phyloP scores from a whole-genome alignment of 2,888 invertebrate genomes.

The Philereme vetulata region DNA sequence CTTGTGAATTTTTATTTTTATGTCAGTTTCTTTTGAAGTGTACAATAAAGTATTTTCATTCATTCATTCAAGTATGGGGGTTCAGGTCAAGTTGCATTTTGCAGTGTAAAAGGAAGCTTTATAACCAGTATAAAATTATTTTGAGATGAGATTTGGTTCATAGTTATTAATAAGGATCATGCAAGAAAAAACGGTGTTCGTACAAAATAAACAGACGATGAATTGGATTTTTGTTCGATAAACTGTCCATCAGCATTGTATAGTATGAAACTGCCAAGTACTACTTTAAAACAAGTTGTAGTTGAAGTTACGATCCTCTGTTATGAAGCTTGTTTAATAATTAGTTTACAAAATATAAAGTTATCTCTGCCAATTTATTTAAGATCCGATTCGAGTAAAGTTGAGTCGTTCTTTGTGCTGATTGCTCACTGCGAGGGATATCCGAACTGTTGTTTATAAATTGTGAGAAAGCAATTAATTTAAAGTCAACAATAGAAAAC shows the following conservation, averaged over 20 bases:
- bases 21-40: no score
- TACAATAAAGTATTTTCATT: no score
- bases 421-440: conserved; percentile 53
- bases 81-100: no score
- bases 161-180: no score
- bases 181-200: no score
- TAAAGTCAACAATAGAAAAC: conserved; percentile 77
- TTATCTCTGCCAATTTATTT: conserved; percentile 37
- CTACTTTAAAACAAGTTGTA: conserved; percentile 12
- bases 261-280: conserved; percentile 12
- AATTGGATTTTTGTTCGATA: no score
- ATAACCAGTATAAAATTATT: no score
- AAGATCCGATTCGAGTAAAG: conserved; percentile 40
- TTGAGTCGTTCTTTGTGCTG: conserved; percentile 48
- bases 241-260: not conserved
- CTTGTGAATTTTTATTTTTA: no score
- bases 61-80: no score
- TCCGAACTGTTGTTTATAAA: conserved; percentile 62
- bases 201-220: no score
- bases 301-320: conserved; percentile 13
- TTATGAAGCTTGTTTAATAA: conserved; percentile 32
- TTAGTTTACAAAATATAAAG: conserved; percentile 36
- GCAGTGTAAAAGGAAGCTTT: no score
- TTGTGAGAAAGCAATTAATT: conserved; percentile 77
- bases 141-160: no score